Percentiles rank a stretch among this genome's conserved stretches.
phyloP scores from a whole-genome alignment of 2,113 vertebrate species.

The Paracanthobrama guichenoti region DNA sequence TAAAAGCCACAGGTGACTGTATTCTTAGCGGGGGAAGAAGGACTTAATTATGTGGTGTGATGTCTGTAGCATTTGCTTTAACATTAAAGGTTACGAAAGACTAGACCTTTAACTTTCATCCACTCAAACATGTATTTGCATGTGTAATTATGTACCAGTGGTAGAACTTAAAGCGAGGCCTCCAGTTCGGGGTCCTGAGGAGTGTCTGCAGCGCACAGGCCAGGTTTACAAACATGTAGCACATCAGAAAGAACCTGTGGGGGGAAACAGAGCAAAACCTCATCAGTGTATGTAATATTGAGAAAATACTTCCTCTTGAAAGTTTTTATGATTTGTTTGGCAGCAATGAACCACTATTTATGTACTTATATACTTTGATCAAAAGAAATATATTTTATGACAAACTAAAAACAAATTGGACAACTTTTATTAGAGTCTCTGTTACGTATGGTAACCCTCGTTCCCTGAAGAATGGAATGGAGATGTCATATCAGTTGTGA shows the following conservation, averaged over 20 bases:
- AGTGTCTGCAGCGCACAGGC: constrained; percentile 95
- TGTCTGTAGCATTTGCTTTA: neutral
- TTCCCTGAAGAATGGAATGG: too few relatives aligned
- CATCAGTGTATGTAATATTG: neutral
- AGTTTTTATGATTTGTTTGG: neutral
- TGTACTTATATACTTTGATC: neutral
- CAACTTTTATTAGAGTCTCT: neutral
- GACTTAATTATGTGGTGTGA: neutral
- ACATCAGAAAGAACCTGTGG: constrained; percentile 98
- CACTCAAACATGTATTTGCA: neutral
- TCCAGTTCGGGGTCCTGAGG: constrained; percentile 96
- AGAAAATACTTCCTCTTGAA: neutral
- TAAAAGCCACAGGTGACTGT: neutral
- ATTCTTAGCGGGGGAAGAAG: neutral
- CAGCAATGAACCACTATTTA: neutral
- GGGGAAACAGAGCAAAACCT: neutral
- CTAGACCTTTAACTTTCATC: neutral
- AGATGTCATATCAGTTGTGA: neutral
- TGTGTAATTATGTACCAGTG: constrained; percentile 84
- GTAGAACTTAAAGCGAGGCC: constrained; percentile 96
- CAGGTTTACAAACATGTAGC: constrained; percentile 99
- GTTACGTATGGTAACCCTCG: too few relatives aligned
- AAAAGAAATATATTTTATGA: neutral
- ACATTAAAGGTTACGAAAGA: neutral
- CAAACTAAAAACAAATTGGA: neutral